Evolutionary conservation across 2,113 vertebrate genomes (phyloP).

Genomic region (Rhynchomys soricoides): DNA sequence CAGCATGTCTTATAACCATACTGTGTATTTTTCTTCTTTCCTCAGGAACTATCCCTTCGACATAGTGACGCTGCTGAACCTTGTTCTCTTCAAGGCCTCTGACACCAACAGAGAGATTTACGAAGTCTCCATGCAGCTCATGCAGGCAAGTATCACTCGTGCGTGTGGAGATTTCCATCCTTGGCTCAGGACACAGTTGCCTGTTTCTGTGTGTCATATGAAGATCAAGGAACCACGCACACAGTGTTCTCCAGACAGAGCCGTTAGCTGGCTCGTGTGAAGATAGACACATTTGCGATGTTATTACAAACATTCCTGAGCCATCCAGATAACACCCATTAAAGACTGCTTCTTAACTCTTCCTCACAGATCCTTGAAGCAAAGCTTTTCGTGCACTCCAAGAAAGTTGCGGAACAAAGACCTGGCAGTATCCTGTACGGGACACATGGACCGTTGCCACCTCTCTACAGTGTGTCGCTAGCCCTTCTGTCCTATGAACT

Average conservation of each 20-base stretch:
- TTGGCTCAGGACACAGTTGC: background rate
- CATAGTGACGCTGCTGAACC: slow-evolving; percentile 96
- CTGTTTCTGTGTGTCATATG: background rate
- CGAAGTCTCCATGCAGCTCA: slow-evolving; percentile 99
- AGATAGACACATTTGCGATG: background rate
- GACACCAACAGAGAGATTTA: slow-evolving; percentile 98
- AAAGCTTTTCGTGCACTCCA: slow-evolving; percentile 96
- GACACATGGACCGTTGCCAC: slow-evolving; percentile 94
- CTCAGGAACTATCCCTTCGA: slow-evolving; percentile 98
- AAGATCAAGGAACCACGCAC: background rate
- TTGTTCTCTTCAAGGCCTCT: slow-evolving; percentile 98
- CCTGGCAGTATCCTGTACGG: slow-evolving; percentile 95
- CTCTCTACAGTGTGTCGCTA: slow-evolving; percentile 96
- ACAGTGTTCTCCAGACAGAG: background rate
- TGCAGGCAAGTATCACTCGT: slow-evolving; percentile 91
- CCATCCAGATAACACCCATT: background rate
- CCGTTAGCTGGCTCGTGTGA: background rate
- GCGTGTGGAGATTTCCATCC: background rate
- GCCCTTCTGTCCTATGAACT: slow-evolving; percentile 95
- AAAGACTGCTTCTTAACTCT: slow-evolving; percentile 60
- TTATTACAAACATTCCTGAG: slow-evolving; percentile 18
- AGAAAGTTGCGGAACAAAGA: slow-evolving; percentile 95
- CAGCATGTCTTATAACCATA: slow-evolving; percentile 29
- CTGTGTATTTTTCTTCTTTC: slow-evolving; percentile 76
- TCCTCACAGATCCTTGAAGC: slow-evolving; percentile 93